phyloP scores from a whole-genome alignment of 1,140 invertebrate genomes.

The Temnothorax nylanderi region DNA sequence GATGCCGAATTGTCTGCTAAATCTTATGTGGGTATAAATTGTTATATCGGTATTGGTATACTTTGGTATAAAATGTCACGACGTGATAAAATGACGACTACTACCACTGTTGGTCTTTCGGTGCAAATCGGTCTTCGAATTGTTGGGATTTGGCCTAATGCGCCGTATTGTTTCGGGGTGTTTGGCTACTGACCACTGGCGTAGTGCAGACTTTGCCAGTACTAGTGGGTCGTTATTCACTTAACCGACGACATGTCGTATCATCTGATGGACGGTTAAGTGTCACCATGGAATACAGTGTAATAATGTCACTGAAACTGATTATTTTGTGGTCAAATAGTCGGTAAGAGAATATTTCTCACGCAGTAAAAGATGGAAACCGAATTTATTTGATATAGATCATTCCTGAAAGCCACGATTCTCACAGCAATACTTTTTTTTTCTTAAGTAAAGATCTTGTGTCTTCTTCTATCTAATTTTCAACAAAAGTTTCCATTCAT shows the following conservation, averaged over 20 bases:
- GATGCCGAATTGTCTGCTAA: background rate
- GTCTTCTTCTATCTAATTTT: background rate
- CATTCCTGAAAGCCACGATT: background rate
- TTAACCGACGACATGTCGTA: background rate
- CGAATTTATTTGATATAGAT: background rate
- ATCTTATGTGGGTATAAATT: background rate
- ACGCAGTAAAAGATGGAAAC: background rate
- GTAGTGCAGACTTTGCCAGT: conserved; percentile 24
- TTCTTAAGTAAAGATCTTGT: background rate
- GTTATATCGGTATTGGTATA: background rate
- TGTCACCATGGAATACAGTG: conserved; percentile 14
- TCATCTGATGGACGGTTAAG: conserved; percentile 21
- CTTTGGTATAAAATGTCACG: background rate
- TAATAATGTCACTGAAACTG: conserved; percentile 29
- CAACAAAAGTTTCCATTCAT: background rate
- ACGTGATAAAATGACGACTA: background rate
- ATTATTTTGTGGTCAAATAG: conserved; percentile 44
- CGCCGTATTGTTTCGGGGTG: conserved; percentile 2
- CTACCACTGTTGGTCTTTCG: background rate
- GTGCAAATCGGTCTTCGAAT: conserved; percentile 36
- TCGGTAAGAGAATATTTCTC: conserved; percentile 18
- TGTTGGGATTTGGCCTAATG: conserved; percentile 26
- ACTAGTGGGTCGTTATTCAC: conserved; percentile 15
- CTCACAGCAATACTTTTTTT: background rate
- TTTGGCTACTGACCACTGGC: conserved; percentile 15